phyloP scores from a whole-genome alignment of 2,113 vertebrate species.

The Vulpes vulpes region DNA sequence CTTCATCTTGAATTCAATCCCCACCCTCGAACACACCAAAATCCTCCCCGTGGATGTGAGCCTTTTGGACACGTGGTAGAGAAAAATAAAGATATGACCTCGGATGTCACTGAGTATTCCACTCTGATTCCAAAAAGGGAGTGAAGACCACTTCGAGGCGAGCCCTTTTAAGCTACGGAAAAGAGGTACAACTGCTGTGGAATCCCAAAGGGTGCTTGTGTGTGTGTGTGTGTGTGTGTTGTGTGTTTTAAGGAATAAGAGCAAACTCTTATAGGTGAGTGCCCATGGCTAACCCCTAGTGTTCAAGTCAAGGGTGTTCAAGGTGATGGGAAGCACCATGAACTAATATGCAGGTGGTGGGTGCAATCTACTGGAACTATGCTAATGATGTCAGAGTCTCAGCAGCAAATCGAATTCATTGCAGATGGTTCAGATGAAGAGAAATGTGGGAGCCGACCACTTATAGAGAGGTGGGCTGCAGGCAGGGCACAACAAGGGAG shows the following conservation, averaged over 20 bases:
- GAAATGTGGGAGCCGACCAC: not conserved
- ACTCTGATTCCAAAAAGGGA: not conserved
- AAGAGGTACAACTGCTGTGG: not conserved
- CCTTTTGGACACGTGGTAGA: not conserved
- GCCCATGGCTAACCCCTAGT: accelerated
- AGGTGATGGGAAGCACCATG: accelerated
- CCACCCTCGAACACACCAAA: not conserved
- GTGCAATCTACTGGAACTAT: not conserved
- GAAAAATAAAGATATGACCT: not conserved
- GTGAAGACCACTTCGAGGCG: not conserved
- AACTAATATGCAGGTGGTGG: not conserved
- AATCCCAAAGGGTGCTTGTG: accelerated
- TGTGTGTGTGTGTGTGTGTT: not conserved
- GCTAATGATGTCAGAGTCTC: not conserved
- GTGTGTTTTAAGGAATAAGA: not conserved
- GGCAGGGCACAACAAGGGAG: not conserved
- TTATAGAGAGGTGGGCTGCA: not conserved
- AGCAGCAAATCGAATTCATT: not conserved
- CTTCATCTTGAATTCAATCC: not conserved
- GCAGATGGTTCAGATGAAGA: not conserved
- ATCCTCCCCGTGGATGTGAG: not conserved
- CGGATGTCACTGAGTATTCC: too few relatives aligned
- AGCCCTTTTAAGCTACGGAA: not conserved
- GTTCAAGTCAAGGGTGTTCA: not conserved
- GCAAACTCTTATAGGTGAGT: not conserved